Base-by-base conservation (phyloP, 2,888 invertebrate species). In the Nephrocerus scutellatus region DNA sequence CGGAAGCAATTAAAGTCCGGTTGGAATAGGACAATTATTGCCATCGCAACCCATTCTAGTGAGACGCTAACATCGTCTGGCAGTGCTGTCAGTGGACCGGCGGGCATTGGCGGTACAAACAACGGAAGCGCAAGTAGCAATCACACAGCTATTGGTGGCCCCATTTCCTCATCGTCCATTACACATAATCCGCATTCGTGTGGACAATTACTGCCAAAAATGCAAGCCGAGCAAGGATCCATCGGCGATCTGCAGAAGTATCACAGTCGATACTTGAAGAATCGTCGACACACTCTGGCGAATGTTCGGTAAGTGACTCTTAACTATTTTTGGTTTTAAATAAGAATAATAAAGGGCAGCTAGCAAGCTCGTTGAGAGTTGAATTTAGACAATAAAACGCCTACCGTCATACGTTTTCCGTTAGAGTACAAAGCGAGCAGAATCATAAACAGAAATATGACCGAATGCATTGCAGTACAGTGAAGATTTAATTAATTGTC, bases 231-330 rank as follows among this genome's bases (percentile, higher is more conserved):
- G 70, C 88, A 88, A 64, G 89, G 90, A 54, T 84, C 86, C 68
- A 88, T 90, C 63, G 88, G 87, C 38, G 89, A 89, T 69, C 76
- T 90, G 57, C 85, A 89, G 64, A 85, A 84, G 66, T 89, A 89
- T 70, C 89, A 89, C 66, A 85, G 82, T 55, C 72, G 85, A 56
- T 85, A 89, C 70, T 77, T 88, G 59, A 80, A 87, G 70, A 88
- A 84, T 60, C 77, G 90, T 45, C 77, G 90, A 39, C 90, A 90
- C 67, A 91, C 90, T 9, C 74, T 91, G 62, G 90, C 90, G 48
- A 90, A 90, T 72, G 89, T 90, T 71, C 87, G 89, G 89, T 90
- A 71, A 87, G 89, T 79, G n/a, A n/a, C n/a, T n/a, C n/a, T n/a
- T n/a, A n/a, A n/a, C n/a, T n/a, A n/a, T n/a, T n/a, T n/a, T n/a